phyloP scores from a whole-genome alignment of 2,113 vertebrate genomes.

The Rhinolophus ferrumequinum region DNA sequence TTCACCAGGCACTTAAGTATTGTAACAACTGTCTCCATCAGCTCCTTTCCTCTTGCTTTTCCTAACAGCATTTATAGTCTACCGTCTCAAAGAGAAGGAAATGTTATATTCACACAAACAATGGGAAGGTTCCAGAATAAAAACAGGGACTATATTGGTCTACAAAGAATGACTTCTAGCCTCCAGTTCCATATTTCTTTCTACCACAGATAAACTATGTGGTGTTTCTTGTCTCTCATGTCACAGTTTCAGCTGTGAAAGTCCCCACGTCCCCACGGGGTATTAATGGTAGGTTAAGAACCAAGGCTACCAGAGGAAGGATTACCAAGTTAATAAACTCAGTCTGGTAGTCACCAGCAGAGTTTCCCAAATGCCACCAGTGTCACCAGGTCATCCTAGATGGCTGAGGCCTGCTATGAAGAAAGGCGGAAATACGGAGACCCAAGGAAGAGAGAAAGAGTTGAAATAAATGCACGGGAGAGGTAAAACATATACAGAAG shows the following conservation, averaged over 20 bases:
- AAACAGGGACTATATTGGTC: neutral
- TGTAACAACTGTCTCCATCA: neutral
- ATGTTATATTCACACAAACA: neutral
- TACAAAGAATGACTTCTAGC: neutral
- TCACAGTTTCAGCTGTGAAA: neutral
- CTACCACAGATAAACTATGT: neutral
- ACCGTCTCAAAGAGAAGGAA: neutral
- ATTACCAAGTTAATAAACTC: neutral
- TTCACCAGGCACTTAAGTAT: neutral
- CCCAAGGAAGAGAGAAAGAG: neutral
- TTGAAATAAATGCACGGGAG: neutral
- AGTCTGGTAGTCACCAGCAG: rapidly evolving
- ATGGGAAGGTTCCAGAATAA: neutral
- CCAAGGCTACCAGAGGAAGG: neutral
- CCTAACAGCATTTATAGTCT: neutral
- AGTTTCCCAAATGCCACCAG: neutral
- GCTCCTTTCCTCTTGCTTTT: too few relatives aligned
- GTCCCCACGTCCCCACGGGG: neutral
- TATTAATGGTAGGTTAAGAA: neutral
- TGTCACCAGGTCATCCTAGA: too few relatives aligned
- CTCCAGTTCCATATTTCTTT: neutral
- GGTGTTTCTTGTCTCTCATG: neutral
- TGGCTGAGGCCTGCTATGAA: neutral
- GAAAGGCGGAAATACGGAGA: neutral
- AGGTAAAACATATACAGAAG: neutral